Conservation (phyloP, 2,113 vertebrate species). For the Shinisaurus crocodilurus region DNA sequence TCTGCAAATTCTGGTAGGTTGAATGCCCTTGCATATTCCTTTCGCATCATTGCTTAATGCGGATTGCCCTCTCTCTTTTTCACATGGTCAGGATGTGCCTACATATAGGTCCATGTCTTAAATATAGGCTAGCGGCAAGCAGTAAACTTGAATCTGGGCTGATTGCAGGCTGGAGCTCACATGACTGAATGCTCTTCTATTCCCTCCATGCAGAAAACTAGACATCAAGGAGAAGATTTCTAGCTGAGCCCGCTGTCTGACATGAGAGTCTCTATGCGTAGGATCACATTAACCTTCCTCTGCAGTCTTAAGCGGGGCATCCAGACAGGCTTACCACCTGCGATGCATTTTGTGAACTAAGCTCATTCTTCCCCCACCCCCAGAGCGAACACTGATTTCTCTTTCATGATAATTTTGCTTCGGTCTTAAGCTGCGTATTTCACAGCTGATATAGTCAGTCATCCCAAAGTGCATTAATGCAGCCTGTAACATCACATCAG, state of each 20-base stretch:
- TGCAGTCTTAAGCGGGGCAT: no score
- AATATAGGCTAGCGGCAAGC: background rate
- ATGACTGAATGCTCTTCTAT: background rate
- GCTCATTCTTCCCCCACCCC: background rate
- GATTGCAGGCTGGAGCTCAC: background rate
- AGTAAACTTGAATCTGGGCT: background rate
- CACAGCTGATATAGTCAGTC: background rate
- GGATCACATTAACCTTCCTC: background rate
- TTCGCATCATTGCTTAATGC: background rate
- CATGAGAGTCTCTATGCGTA: background rate
- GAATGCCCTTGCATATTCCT: no score
- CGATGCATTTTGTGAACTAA: background rate
- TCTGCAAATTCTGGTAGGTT: background rate
- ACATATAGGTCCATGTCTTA: background rate
- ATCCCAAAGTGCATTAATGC: background rate
- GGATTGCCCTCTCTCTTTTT: background rate
- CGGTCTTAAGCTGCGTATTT: background rate
- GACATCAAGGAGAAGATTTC: background rate
- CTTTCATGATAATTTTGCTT: background rate
- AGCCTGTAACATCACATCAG: background rate
- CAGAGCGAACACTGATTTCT: background rate
- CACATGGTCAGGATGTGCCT: no score
- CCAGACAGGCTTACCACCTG: background rate
- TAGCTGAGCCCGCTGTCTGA: background rate
- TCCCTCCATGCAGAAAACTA: background rate